Evolutionary conservation across 2,113 vertebrate species (phyloP), one percentile per base, ranked within the genome.

Genomic region (Eurypyga helias): DNA sequence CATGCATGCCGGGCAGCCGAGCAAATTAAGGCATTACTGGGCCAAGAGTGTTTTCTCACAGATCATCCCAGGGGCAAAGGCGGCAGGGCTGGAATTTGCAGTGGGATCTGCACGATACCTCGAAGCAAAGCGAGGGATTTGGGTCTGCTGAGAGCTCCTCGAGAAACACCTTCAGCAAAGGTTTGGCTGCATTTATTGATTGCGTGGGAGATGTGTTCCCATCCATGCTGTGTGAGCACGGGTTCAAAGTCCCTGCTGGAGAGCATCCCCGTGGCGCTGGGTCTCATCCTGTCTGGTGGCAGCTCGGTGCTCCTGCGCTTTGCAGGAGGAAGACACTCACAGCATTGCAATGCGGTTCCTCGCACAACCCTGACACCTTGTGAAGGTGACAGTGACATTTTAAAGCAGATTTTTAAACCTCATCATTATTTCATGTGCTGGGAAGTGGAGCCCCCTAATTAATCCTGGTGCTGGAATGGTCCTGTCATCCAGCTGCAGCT

Each of bases 201-300:
- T 8, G 45, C 14, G 0, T 2, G 49, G 84, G 73, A 36, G 64
- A 23, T 1, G 66, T 1, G 4, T 7, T 67, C 48, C 38, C 43
- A 3, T 4, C 48, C 5, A 0, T 4, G 46, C 8, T 23, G 23
- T 2, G 25, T 28, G 45, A 57, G 24, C 8, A 2, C 0, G 45
- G 64, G 29, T 18, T 25, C 34, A 7, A 36, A n/a, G 76, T 8
- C 66, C 41, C 23, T n/a, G 24, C 5, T 12, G 41, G 41, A 7
- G 57, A 49, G 38, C 11, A 41, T 71, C 86, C 61, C 77, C 7
- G 0, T 23, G 81, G 57, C 1, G 0, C 62, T 19, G 62, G 54
- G 33, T 65, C 38, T 55, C 48, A 17, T 29, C 57, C 52, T 34
- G 52, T 8, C 26, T 31, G 9, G 0, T 0, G 25, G 75, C 1